Conservation (phyloP, 2,113 vertebrate genomes). For the Tichodroma muraria region DNA sequence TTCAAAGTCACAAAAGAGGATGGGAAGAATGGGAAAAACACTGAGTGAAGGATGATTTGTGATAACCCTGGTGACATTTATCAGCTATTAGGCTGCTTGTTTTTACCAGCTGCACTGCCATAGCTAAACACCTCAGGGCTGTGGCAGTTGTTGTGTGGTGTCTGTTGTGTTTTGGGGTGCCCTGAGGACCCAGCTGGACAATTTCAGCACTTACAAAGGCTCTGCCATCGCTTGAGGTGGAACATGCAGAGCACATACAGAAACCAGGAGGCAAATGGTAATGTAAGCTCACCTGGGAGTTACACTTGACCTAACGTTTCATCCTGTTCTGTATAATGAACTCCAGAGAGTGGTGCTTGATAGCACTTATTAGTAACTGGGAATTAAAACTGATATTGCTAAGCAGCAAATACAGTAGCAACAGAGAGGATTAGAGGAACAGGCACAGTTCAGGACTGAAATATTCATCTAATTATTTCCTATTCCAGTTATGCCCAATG, state of each 20-base stretch:
- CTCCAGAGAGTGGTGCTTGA: not conserved
- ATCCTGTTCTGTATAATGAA: not conserved
- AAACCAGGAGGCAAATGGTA: not conserved
- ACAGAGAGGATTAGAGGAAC: constrained; percentile 8
- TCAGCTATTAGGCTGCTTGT: not conserved
- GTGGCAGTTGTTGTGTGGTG: not conserved
- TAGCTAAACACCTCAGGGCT: not conserved
- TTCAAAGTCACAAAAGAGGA: not conserved
- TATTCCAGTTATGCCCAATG: not conserved
- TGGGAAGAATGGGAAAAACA: not conserved
- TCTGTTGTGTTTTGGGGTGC: not conserved
- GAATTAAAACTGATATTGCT: constrained; percentile 11
- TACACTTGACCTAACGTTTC: not conserved
- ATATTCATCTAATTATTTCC: constrained; percentile 5
- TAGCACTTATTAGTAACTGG: constrained; percentile 22
- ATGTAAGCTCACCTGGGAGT: not conserved
- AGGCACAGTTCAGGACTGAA: not conserved
- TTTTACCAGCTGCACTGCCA: not conserved
- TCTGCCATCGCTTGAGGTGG: not conserved
- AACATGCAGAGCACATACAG: not conserved
- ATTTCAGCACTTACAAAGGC: not conserved
- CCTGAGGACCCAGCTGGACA: not conserved
- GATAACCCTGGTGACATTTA: not conserved
- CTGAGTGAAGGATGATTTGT: not conserved
- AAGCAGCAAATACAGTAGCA: not conserved